These are phyloP conservation scores for Balaeniceps rex DNA, from an alignment of 2,113 vertebrate genomes.

Conservation along the genomic window DNA sequence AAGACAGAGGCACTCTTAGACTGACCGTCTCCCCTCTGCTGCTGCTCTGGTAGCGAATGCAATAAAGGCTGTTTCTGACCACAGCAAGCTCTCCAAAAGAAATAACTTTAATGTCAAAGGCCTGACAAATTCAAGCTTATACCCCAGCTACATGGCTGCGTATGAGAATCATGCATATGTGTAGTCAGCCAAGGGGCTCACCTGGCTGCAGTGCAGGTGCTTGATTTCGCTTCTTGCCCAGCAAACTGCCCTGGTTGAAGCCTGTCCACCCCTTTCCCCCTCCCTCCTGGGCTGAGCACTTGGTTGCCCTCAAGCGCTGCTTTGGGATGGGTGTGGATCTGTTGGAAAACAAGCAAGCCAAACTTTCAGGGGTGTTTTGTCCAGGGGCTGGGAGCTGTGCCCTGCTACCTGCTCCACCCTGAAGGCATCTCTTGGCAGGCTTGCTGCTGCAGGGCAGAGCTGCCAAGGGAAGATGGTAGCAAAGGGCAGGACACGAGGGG, in stretches of 20 bases:
- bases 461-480: background rate
- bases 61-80: background rate
- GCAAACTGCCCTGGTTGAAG: background rate
- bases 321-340: constrained; percentile 18
- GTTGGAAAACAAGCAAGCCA: background rate
- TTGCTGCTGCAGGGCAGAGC: fast-evolving
- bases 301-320: background rate
- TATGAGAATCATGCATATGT: background rate
- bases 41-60: background rate
- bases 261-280: background rate
- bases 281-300: background rate
- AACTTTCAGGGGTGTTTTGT: constrained; percentile 18
- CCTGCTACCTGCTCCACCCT: background rate
- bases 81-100: background rate
- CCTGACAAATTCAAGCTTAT: background rate
- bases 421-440: background rate
- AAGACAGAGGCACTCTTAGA: background rate
- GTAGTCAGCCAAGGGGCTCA: background rate
- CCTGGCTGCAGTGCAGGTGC: background rate
- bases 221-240: background rate
- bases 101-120: background rate
- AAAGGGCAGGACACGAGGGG: fast-evolving
- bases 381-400: constrained; percentile 4
- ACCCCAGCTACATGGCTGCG: background rate
- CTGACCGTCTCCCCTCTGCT: background rate